phyloP scores from a whole-genome alignment of 92 coral and sea anemone species.

The Phenganax marumi region DNA sequence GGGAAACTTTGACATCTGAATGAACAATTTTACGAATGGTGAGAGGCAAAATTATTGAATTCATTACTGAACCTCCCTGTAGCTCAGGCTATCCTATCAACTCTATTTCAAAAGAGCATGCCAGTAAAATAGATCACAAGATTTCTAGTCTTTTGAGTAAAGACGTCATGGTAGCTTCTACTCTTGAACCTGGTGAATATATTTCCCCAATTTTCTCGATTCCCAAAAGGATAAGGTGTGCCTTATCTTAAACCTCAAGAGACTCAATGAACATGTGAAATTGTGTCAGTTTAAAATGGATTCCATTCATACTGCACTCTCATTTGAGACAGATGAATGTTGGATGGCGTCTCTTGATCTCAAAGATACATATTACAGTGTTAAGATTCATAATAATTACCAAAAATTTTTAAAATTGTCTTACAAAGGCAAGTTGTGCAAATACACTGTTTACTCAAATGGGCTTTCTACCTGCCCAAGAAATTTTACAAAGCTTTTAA shows the following conservation, averaged over 20 bases:
- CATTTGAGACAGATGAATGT: conserved; percentile 43
- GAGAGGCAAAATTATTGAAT: neutral
- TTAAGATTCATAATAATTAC: neutral
- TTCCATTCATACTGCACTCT: conserved; percentile 42
- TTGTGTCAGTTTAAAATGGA: conserved; percentile 55
- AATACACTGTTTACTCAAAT: conserved; percentile 54
- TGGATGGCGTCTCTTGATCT: conserved; percentile 63
- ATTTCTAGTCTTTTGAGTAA: too few relatives aligned
- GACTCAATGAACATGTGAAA: conserved; percentile 32
- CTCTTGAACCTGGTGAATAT: neutral
- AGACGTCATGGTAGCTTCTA: too few relatives aligned
- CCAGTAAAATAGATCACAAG: neutral
- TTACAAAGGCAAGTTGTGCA: conserved; percentile 19
- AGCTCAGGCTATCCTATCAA: too few relatives aligned
- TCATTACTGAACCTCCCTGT: too few relatives aligned
- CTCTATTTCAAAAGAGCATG: too few relatives aligned
- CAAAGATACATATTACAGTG: conserved; percentile 55
- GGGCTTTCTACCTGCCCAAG: conserved; percentile 63
- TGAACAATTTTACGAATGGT: neutral
- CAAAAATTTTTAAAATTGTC: neutral
- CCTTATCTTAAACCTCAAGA: neutral
- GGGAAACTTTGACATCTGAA: neutral
- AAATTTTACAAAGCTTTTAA: conserved; percentile 57
- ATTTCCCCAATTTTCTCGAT: neutral
- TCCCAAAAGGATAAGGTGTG: neutral